These are phyloP conservation scores for Sphaerolaimus hirsutus DNA, from an alignment of 2,888 invertebrate species.

Conservation along the genomic window DNA sequence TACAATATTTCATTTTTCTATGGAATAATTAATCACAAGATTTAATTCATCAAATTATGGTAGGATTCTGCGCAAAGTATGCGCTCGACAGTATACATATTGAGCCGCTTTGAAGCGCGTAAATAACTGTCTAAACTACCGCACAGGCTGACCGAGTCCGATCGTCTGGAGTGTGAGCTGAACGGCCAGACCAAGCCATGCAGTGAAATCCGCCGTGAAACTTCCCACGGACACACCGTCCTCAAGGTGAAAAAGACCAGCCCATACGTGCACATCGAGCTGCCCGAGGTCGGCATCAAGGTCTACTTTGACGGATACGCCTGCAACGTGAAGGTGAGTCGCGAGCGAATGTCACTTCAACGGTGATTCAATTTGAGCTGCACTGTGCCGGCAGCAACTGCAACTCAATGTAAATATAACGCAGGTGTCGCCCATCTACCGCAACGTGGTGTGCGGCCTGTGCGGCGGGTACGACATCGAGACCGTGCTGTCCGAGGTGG, in stretches of 20 bases:
- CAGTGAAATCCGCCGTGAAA: not conserved
- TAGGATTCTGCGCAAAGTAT: no score
- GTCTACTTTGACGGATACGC: constrained; percentile 16
- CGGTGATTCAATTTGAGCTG: not conserved
- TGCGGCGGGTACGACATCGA: constrained; percentile 20
- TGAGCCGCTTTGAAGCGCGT: no score
- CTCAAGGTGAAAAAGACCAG: not conserved
- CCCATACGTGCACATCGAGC: not conserved
- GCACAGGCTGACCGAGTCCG: no score
- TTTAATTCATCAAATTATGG: no score
- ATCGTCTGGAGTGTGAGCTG: not conserved
- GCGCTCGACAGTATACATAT: no score
- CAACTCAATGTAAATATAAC: no score
- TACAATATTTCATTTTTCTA: no score
- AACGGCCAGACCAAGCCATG: not conserved
- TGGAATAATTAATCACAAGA: no score
- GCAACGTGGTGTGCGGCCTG: constrained; percentile 18
- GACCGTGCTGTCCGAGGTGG: not conserved
- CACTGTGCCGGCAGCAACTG: not conserved
- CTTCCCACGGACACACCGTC: not conserved
- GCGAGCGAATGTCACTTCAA: no score
- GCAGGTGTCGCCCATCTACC: constrained; percentile 12
- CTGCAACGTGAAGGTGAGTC: constrained; percentile 9
- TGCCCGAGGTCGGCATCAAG: constrained; percentile 11
- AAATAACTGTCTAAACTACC: no score